These are phyloP conservation scores for Drosophila miranda DNA, from an alignment of 1,140 invertebrate genomes.

Conservation along the genomic window DNA sequence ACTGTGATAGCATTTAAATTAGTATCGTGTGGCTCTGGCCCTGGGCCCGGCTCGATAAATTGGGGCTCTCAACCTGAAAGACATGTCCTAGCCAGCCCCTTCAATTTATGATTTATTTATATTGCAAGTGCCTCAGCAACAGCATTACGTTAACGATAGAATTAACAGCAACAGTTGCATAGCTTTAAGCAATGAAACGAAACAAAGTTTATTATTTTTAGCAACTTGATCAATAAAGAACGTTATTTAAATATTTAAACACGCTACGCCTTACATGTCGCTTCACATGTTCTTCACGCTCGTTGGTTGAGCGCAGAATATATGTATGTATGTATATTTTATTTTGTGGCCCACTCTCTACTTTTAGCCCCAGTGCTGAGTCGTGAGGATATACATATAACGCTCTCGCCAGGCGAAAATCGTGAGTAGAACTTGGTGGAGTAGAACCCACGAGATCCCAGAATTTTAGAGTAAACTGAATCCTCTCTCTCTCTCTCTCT, in stretches of 20 bases:
- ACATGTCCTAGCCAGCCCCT: constrained; percentile 24
- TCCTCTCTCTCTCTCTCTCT: neutral
- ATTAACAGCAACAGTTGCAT: constrained; percentile 16
- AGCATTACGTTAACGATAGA: constrained; percentile 25
- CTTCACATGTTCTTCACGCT: neutral
- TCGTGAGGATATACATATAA: constrained; percentile 80
- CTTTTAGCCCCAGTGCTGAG: constrained; percentile 71
- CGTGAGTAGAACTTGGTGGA: constrained; percentile 53
- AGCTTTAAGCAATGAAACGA: constrained; percentile 55
- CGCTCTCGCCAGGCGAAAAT: constrained; percentile 77
- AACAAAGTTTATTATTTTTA: constrained; percentile 70
- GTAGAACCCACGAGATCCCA: neutral
- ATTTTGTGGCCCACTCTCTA: constrained; percentile 17
- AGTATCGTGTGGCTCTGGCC: constrained; percentile 36
- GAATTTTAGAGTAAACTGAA: neutral
- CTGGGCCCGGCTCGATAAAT: constrained; percentile 38
- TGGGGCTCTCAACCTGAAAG: constrained; percentile 51
- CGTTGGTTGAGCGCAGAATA: constrained; percentile 15
- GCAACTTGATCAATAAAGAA: constrained; percentile 67
- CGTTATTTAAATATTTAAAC: constrained; percentile 73
- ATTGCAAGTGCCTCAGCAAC: constrained; percentile 56
- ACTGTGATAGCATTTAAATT: constrained; percentile 73
- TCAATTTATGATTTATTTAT: constrained; percentile 51
- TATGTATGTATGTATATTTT: neutral
- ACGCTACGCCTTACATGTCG: constrained; percentile 29